phyloP scores from a whole-genome alignment of 2,888 invertebrate species.

The Desoria tigrina region DNA sequence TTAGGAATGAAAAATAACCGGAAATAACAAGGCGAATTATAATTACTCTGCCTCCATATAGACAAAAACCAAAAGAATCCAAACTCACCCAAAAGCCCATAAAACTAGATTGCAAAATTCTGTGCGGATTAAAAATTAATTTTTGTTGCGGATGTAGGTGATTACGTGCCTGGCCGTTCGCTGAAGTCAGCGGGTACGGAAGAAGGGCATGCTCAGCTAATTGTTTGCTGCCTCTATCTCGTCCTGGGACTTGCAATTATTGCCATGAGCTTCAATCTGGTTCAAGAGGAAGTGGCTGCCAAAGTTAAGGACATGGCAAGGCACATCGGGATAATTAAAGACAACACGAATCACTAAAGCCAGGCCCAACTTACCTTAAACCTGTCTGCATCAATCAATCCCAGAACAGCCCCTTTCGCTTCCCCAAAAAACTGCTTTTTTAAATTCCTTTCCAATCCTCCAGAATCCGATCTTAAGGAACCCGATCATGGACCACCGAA shows the following conservation, averaged over 20 bases:
- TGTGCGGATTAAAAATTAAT: no score
- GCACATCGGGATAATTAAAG: constrained; percentile 68
- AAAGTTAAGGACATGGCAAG: constrained; percentile 72
- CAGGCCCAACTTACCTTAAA: constrained; percentile 8
- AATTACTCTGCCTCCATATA: no score
- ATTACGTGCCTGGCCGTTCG: constrained; percentile 63
- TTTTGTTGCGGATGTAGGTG: constrained; percentile 17
- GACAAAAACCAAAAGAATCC: no score
- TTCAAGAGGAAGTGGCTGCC: constrained; percentile 76
- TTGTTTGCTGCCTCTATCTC: constrained; percentile 77
- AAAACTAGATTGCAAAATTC: no score
- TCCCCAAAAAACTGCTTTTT: background rate
- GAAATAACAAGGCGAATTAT: no score
- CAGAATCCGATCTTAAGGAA: no score
- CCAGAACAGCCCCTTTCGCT: constrained; percentile 1
- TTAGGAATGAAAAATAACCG: no score
- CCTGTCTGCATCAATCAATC: constrained; percentile 14
- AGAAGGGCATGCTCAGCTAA: constrained; percentile 68
- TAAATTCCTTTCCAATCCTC: no score
- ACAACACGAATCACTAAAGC: constrained; percentile 54
- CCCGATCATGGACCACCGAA: no score
- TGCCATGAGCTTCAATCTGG: constrained; percentile 80
- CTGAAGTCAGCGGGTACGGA: constrained; percentile 53
- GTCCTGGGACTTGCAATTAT: constrained; percentile 76
- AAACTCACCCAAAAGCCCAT: no score